Conservation (phyloP, 1,140 invertebrate genomes). For the Cydia pomonella region DNA sequence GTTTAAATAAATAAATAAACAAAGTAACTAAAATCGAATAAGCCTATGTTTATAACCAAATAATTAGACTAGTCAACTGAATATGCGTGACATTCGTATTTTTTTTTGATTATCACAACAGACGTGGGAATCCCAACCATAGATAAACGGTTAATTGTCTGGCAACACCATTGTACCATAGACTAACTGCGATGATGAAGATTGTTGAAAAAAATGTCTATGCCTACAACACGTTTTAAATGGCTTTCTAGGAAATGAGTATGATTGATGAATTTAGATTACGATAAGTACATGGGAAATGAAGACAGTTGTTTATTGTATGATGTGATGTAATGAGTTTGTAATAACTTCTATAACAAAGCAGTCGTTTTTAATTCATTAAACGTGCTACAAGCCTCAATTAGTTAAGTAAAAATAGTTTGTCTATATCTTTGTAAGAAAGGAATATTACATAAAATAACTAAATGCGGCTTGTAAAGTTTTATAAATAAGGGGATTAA, state of each 20-base stretch:
- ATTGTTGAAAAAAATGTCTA: background rate
- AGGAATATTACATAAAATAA: no score
- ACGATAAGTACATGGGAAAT: background rate
- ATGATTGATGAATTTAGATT: background rate
- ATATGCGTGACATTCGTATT: background rate
- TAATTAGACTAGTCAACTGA: background rate
- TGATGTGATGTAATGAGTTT: no score
- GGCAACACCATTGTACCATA: slow-evolving; percentile 1
- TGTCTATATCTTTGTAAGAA: no score
- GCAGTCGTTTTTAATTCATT: no score
- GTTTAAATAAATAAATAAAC: no score
- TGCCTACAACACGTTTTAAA: background rate
- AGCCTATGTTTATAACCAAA: no score
- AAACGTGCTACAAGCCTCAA: no score
- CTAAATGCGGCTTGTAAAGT: no score
- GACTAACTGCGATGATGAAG: background rate
- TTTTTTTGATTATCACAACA: background rate
- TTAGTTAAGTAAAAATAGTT: no score
- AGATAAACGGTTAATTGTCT: slow-evolving; percentile 6
- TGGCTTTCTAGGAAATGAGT: slow-evolving; percentile 1
- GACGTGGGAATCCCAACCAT: background rate
- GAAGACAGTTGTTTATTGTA: background rate
- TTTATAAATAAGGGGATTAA: no score
- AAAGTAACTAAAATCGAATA: no score
- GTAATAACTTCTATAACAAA: no score